These are phyloP conservation scores for Drosophila cognata DNA, from an alignment of 2,888 invertebrate genomes.

Conservation along the genomic window DNA sequence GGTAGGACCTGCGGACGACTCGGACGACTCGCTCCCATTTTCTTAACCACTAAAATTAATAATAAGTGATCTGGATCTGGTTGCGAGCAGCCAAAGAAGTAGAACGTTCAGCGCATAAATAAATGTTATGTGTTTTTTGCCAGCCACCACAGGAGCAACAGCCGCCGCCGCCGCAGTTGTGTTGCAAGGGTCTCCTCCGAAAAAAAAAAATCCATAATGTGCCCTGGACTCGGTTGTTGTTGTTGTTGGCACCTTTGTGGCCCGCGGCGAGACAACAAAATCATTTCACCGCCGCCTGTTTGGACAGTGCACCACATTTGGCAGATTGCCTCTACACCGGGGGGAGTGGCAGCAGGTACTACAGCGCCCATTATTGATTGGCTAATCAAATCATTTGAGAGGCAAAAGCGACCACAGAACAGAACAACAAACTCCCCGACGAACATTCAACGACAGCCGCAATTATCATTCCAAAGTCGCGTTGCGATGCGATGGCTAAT, in stretches of 20 bases:
- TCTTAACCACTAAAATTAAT: constrained; percentile 84
- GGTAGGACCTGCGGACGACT: constrained; percentile 28
- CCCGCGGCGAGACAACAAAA: constrained; percentile 84
- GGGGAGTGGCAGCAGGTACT: constrained; percentile 3
- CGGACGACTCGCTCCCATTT: constrained; percentile 69
- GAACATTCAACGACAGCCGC: constrained; percentile 65
- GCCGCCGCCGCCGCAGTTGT: constrained; percentile 12
- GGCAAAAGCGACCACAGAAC: constrained; percentile 18
- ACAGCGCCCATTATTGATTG: constrained; percentile 76
- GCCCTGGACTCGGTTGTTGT: constrained; percentile 50
- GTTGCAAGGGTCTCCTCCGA: constrained; percentile 5
- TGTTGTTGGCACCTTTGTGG: constrained; percentile 83
- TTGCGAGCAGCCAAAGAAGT: constrained; percentile 68
- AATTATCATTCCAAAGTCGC: constrained; percentile 75
- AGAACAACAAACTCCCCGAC: constrained; percentile 12
- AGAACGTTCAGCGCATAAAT: constrained; percentile 69
- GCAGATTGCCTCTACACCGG: constrained; percentile 21
- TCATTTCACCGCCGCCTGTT: constrained; percentile 81
- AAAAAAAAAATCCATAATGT: constrained; percentile 81
- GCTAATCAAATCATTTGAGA: constrained; percentile 78
- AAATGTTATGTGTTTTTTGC: constrained; percentile 80
- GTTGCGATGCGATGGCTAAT: constrained; percentile 64
- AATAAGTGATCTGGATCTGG: constrained; percentile 84
- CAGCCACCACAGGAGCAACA: constrained; percentile 76
- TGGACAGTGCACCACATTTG: constrained; percentile 47